Percentiles rank a stretch among this genome's conserved stretches.
Evolutionary conservation across 2,113 vertebrate genomes (phyloP).

Genomic region (Oryzias celebensis): DNA sequence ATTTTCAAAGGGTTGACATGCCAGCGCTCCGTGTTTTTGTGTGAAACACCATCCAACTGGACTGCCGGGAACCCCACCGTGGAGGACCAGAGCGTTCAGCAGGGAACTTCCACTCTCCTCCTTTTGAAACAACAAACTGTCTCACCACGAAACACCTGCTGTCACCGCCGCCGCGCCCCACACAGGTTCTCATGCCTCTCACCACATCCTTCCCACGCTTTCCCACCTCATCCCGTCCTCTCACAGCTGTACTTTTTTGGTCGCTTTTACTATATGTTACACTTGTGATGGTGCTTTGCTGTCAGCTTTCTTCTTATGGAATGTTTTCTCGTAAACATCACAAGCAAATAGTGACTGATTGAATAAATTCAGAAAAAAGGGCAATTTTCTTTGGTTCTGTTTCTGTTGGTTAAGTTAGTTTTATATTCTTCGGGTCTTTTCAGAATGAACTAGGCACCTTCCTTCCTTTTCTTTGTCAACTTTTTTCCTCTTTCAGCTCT

Average conservation of each 20-base stretch:
- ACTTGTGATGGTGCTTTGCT: no score
- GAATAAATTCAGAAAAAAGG: no score
- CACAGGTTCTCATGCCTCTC: conserved; percentile 10
- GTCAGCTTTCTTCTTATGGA: no score
- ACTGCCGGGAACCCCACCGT: conserved; percentile 30
- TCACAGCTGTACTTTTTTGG: conserved; percentile 18
- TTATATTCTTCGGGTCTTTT: no score
- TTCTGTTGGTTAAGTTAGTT: no score
- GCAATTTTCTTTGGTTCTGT: no score
- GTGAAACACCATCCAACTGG: conserved; percentile 45
- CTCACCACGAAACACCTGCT: conserved; percentile 58
- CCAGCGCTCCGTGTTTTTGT: conserved; percentile 51
- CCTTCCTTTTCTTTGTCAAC: no score
- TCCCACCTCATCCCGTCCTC: conserved; percentile 18
- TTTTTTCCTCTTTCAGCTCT: no score
- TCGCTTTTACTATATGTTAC: not conserved
- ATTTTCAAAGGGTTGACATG: conserved; percentile 43
- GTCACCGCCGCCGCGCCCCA: not conserved
- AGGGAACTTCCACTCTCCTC: conserved; percentile 52
- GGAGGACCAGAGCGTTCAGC: conserved; percentile 34
- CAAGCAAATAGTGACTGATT: no score
- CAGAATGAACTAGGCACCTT: no score
- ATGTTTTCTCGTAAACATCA: no score
- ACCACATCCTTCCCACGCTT: conserved; percentile 10
- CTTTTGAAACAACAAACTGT: conserved; percentile 67